These are phyloP conservation scores for Drosophila gaucha DNA, from an alignment of 2,888 invertebrate species.

Conservation along the genomic window DNA sequence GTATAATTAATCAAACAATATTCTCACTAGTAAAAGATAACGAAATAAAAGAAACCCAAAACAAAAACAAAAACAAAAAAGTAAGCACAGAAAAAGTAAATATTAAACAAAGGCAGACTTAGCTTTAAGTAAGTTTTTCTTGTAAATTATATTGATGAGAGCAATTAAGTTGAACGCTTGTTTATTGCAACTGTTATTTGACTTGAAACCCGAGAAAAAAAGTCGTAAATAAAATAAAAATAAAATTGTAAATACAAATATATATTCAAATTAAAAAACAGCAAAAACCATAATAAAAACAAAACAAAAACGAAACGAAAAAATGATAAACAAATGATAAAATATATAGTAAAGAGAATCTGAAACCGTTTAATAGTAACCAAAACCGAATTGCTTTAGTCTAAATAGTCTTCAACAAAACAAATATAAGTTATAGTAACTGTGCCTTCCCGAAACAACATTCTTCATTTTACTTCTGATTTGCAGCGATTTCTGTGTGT, in stretches of 20 bases:
- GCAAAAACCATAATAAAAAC: slow-evolving; percentile 29
- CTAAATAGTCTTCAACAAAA: slow-evolving; percentile 58
- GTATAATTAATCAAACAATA: slow-evolving; percentile 64
- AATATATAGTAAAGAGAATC: slow-evolving; percentile 21
- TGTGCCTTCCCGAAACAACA: slow-evolving; percentile 65
- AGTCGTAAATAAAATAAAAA: slow-evolving; percentile 74
- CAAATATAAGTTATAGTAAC: slow-evolving; percentile 61
- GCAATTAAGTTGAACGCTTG: slow-evolving; percentile 81
- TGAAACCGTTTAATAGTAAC: slow-evolving; percentile 57
- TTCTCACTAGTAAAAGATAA: slow-evolving; percentile 77
- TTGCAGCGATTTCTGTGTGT: not conserved
- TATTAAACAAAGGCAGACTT: slow-evolving; percentile 53
- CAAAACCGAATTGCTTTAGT: slow-evolving; percentile 48
- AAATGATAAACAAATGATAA: not conserved
- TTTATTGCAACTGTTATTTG: slow-evolving; percentile 81
- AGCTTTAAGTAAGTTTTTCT: slow-evolving; percentile 75
- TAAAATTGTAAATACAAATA: slow-evolving; percentile 69
- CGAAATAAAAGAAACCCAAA: slow-evolving; percentile 44
- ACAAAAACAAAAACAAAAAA: slow-evolving; percentile 40
- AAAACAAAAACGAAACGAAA: slow-evolving; percentile 12
- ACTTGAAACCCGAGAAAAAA: slow-evolving; percentile 56
- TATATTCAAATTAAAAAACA: slow-evolving; percentile 67
- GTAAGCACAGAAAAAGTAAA: slow-evolving; percentile 31
- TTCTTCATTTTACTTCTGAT: slow-evolving; percentile 14
- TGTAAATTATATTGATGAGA: slow-evolving; percentile 75